Evolutionary conservation across 2,113 vertebrate genomes (phyloP), one percentile per base, ranked within the genome.

Genomic region (Nestor notabilis): DNA sequence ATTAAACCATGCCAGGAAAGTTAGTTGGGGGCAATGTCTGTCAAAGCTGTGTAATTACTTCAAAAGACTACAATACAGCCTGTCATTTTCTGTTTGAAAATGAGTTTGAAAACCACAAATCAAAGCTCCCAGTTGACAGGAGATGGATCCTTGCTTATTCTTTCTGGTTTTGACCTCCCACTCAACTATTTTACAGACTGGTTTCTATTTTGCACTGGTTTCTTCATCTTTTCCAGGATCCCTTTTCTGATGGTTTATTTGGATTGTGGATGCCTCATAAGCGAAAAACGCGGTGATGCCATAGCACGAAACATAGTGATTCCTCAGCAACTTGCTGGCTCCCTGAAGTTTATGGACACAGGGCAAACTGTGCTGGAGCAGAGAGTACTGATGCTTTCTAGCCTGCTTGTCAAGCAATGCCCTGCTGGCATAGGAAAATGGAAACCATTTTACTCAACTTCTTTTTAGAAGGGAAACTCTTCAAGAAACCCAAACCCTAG

Each of bases 391-490:
- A 43, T 37, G 24, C 25, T 69, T 90, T 63, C 84, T 56, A 82
- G 15, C 6, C 20, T 0, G 0, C 0, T 3, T 72, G 47, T 58
- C 0, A 1, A 65, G 46, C n/a, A 31, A 52, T 2, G 7, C 20
- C 23, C 19, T 65, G 27, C 27, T 77, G 27, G 56, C 35, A 65
- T 0, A 46, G 19, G 44, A 78, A 64, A 39, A n/a, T 0, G 15
- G 49, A 83, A 68, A 17, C 5, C 8, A 17, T 43, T 83, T 70
- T 35, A 53, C 17, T 3, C 70, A 28, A 24, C 2, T 15, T 46
- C 39, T 39, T 46, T 70, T 66, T 2, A 14, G 50, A 69, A 68
- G 25, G 11, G 5, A 24, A 75, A 50, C 11, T 72, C 29, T 46
- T 71, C 33, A 55, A 78, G 16, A 52, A 87, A 80, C 28, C 20